Base-by-base conservation (phyloP, 2,888 invertebrate species). In the Ferdinandea cuprea region DNA sequence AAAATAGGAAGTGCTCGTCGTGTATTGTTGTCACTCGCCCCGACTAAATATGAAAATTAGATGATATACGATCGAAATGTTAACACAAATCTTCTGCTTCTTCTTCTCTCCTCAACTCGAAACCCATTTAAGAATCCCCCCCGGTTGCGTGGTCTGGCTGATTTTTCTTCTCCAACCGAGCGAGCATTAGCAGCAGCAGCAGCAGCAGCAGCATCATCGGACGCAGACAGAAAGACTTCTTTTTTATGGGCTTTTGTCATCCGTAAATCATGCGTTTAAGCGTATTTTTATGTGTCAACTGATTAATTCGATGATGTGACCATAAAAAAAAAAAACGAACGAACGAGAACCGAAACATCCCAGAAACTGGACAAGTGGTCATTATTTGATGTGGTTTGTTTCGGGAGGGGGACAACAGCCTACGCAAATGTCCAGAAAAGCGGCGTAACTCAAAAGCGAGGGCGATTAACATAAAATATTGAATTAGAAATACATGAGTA, bases 261-360 rank as follows among this genome's bases (percentile, higher is more conserved):
- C 77, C 61, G 83, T 83, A 83, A 83, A 83, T 83, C 83, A 78
- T 83, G 83, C 78, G 78, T 77, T 83, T 83, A 83, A 83, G 83
- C 83, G 83, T 83, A 72, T 83, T 83, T 83, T 83, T 83, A 83
- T 83, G 83, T 83, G 83, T 83, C 83, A 83, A 83, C 83, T 83
- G 83, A 83, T 83, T 83, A 83, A 83, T 83, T 83, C 83, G 83
- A 83, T 83, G 83, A 83, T 83, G 77, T 83, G 78, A 48, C 72
- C 63, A 73, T 83, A 83, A 83, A 81, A 79, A 63, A 15, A 40
- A 40, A 1, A 7, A n/a, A 5, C n/a, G 11, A 35, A 9, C 9
- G n/a, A 35, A 35, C 9, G 9, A 9, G 32, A 3, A 40, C 54
- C 25, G 17, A 30, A 19, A 30, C 15, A 21, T 46, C 17, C 46